Percentiles rank a stretch among this genome's conserved stretches.
Conservation (phyloP, 2,113 vertebrate genomes). For the Craseonycteris thonglongyai region DNA sequence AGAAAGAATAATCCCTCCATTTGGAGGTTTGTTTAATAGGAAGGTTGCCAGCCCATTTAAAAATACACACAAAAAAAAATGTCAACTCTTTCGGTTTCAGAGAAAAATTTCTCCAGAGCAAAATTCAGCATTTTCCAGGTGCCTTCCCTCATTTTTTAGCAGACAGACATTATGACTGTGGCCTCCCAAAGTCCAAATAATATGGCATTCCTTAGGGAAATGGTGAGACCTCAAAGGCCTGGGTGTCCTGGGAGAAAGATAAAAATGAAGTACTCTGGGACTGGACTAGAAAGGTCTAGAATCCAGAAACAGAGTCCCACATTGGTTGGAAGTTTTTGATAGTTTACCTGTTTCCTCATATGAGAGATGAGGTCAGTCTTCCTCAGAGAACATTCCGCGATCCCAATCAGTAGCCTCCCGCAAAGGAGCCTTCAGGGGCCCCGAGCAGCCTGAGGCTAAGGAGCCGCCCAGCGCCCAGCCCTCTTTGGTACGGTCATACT, state of each 20-base stretch:
- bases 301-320: neutral
- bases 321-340: neutral
- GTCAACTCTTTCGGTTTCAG: neutral
- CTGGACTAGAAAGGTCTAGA: neutral
- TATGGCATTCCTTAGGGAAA: neutral
- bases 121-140: neutral
- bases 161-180: neutral
- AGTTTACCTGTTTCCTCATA: neutral
- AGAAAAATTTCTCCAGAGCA: neutral
- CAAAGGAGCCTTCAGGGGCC: neutral
- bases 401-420: neutral
- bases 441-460: neutral
- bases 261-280: neutral
- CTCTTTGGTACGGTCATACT: neutral
- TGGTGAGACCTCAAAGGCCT: neutral
- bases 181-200: neutral
- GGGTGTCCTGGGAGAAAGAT: neutral
- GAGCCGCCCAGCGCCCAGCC: neutral
- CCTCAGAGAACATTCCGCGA: neutral
- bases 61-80: neutral
- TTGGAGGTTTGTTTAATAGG: neutral
- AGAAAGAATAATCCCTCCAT: neutral
- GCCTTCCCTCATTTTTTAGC: neutral
- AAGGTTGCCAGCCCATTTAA: neutral
- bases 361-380: neutral